Conservation (phyloP, 1,140 invertebrate genomes). For the Uloborus diversus region DNA sequence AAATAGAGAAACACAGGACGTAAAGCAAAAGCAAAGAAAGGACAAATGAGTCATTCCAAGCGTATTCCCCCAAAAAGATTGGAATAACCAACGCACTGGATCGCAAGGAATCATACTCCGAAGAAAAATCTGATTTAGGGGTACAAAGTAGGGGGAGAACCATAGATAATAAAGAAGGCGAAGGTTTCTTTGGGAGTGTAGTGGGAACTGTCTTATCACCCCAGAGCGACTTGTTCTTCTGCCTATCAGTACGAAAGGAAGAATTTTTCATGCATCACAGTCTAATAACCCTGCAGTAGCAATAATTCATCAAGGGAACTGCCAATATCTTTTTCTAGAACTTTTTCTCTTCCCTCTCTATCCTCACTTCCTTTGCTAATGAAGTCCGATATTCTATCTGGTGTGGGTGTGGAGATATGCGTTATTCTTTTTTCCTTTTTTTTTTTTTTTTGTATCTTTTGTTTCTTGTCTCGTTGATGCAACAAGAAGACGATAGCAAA, state of each 20-base stretch:
- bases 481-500: slow-evolving; percentile 43
- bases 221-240: slow-evolving; percentile 28
- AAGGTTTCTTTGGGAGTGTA: not conserved
- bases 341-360: not conserved
- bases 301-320: slow-evolving; percentile 49
- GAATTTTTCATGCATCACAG: slow-evolving; percentile 40
- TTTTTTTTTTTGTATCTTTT: not conserved
- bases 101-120: not conserved
- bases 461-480: slow-evolving; percentile 2
- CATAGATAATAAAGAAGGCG: not conserved
- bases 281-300: slow-evolving; percentile 39
- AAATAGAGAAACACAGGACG: no score
- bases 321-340: slow-evolving; percentile 37
- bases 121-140: not conserved
- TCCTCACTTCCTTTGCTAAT: slow-evolving; percentile 17
- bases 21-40: no score
- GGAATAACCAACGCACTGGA: not conserved
- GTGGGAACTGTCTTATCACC: not conserved
- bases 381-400: slow-evolving; percentile 52
- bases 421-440: not conserved
- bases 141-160: not conserved
- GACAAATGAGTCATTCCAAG: no score
- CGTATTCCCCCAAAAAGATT: no score
- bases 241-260: not conserved
- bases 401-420: slow-evolving; percentile 1